A percentile compares a stretch with the other conserved stretches of the same genome.
Conservation (phyloP, 2,113 vertebrate genomes). For the Indri indri region DNA sequence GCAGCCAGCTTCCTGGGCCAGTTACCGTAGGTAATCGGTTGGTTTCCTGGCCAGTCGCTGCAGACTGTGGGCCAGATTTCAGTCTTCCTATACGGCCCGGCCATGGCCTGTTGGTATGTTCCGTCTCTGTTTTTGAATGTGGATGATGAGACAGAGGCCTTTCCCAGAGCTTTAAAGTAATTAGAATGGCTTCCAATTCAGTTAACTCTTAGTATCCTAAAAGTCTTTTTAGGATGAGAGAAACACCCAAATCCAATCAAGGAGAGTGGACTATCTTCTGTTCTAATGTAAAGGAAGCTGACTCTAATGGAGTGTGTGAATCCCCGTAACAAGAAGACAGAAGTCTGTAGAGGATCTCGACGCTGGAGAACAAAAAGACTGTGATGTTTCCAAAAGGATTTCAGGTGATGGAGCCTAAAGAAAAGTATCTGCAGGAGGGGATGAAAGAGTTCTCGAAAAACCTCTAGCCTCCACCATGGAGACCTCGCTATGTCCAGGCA, state of each 20-base stretch:
- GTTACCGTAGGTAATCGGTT: too few relatives aligned
- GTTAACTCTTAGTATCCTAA: neutral
- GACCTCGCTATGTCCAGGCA: neutral
- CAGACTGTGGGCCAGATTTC: neutral
- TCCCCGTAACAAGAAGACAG: neutral
- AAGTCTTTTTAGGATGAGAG: neutral
- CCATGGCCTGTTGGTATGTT: accelerated
- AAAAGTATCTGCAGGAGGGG: accelerated
- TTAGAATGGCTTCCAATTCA: neutral
- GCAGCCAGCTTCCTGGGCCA: neutral
- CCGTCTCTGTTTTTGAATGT: neutral
- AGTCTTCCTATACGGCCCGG: neutral
- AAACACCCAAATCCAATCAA: neutral
- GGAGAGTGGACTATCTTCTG: neutral
- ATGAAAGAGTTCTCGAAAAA: accelerated
- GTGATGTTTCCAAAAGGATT: neutral
- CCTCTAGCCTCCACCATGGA: accelerated
- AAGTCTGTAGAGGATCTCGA: neutral
- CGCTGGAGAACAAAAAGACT: neutral
- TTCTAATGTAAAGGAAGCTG: neutral
- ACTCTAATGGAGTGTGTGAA: neutral
- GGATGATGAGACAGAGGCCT: neutral
- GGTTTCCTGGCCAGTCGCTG: neutral
- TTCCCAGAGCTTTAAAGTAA: neutral
- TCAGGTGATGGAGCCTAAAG: neutral